Evolutionary conservation across 2,113 vertebrate species (phyloP).

Genomic region (Erinaceus europaeus): DNA sequence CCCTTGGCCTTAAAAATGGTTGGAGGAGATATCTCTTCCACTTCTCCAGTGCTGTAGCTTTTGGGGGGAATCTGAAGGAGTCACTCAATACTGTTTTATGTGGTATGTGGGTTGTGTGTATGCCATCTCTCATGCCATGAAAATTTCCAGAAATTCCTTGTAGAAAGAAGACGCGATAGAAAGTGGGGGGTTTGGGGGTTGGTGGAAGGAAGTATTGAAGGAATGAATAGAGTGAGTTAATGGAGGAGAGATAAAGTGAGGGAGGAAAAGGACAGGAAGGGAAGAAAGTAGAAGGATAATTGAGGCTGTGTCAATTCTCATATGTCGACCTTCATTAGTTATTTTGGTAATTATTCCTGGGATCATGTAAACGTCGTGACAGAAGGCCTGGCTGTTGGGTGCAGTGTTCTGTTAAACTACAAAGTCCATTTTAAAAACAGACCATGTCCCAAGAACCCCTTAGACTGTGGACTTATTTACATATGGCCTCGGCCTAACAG

Average conservation of each 20-base stretch:
- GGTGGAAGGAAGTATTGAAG: neutral
- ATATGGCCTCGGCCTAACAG: neutral
- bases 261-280: neutral
- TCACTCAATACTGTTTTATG: neutral
- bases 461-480: conserved; percentile 57
- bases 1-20: neutral
- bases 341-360: conserved; percentile 9
- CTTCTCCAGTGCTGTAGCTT: neutral
- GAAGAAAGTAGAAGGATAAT: neutral
- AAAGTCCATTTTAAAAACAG: conserved; percentile 46
- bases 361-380: conserved; percentile 49
- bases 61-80: neutral
- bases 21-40: neutral
- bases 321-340: neutral
- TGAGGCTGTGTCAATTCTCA: neutral
- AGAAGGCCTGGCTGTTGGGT: neutral
- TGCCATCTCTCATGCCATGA: neutral
- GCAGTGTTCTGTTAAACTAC: conserved; percentile 42
- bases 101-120: neutral
- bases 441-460: conserved; percentile 1
- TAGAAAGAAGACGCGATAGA: neutral
- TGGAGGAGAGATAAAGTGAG: neutral
- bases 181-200: neutral
- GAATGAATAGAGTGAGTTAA: neutral
- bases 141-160: neutral